A percentile compares a stretch with the other conserved stretches of the same genome.
Evolutionary conservation across 2,888 invertebrate species (phyloP).

Genomic region (Metopia argyrocephala): DNA sequence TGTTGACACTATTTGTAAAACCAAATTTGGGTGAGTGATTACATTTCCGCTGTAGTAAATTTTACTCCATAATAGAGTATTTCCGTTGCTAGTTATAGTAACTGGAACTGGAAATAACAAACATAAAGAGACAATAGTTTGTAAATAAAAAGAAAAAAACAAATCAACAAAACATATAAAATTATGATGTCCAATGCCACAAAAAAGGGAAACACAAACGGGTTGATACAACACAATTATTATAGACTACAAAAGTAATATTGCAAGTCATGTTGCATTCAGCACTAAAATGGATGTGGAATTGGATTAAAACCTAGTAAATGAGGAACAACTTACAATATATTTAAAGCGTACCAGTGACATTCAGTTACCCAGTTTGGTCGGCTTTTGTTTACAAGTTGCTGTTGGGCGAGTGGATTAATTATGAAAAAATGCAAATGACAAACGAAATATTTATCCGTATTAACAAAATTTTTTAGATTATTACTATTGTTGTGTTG

Average conservation of each 20-base stretch:
- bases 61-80: constrained; percentile 13
- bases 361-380: too few relatives aligned
- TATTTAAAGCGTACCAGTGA: not conserved
- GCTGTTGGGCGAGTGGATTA: too few relatives aligned
- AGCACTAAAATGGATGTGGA: constrained; percentile 8
- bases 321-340: not conserved
- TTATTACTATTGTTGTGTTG: too few relatives aligned
- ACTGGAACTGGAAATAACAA: not conserved
- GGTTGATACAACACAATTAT: too few relatives aligned
- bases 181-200: not conserved
- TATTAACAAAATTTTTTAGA: too few relatives aligned
- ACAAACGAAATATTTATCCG: too few relatives aligned
- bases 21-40: constrained; percentile 39
- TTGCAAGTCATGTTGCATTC: too few relatives aligned
- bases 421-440: too few relatives aligned
- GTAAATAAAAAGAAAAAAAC: not conserved
- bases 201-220: not conserved
- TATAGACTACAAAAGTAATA: too few relatives aligned
- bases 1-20: constrained; percentile 5
- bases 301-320: constrained; percentile 16
- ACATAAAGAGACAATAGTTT: not conserved
- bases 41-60: constrained; percentile 23
- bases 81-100: constrained; percentile 24
- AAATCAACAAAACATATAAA: not conserved
- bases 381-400: too few relatives aligned